Conservation (phyloP, 2,888 invertebrate species). For the Petrolisthes manimaculis region DNA sequence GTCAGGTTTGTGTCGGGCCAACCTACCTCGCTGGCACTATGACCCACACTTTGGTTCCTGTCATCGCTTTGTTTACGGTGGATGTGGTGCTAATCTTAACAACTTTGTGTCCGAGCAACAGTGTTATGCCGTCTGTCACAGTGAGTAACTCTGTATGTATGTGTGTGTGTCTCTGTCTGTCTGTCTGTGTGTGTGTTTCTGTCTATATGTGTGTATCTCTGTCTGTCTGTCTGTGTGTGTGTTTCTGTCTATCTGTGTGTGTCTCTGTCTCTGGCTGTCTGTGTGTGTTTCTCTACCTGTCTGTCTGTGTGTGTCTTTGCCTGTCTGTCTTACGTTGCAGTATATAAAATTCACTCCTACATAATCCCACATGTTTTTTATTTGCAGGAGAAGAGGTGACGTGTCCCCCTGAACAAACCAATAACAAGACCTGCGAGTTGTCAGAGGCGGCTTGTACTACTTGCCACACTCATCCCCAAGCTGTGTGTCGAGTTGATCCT, state of each 20-base stretch:
- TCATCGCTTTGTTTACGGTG: conserved; percentile 32
- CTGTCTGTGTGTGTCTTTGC: not conserved
- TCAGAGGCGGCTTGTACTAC: conserved; percentile 21
- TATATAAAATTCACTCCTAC: not conserved
- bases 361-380: not conserved
- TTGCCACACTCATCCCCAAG: conserved; percentile 2
- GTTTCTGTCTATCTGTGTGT: too few relatives aligned
- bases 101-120: conserved; percentile 35
- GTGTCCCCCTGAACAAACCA: conserved; percentile 22
- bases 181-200: not conserved
- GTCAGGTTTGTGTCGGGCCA: conserved; percentile 41
- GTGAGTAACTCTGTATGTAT: not conserved
- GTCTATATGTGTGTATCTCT: not conserved
- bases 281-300: not conserved
- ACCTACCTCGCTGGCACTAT: conserved; percentile 28
- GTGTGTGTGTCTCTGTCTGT: too few relatives aligned
- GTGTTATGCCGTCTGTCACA: conserved; percentile 38
- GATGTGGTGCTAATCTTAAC: conserved; percentile 43
- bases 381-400: conserved; percentile 17
- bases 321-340: not conserved
- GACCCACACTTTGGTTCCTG: conserved; percentile 7
- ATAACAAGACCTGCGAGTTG: conserved; percentile 14
- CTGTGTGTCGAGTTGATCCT: conserved; percentile 20
- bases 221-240: not conserved
- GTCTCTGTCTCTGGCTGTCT: not conserved